A percentile compares a stretch with the other conserved stretches of the same genome.
Evolutionary conservation across 2,113 vertebrate genomes (phyloP).

Genomic region (Nanorana parkeri): DNA sequence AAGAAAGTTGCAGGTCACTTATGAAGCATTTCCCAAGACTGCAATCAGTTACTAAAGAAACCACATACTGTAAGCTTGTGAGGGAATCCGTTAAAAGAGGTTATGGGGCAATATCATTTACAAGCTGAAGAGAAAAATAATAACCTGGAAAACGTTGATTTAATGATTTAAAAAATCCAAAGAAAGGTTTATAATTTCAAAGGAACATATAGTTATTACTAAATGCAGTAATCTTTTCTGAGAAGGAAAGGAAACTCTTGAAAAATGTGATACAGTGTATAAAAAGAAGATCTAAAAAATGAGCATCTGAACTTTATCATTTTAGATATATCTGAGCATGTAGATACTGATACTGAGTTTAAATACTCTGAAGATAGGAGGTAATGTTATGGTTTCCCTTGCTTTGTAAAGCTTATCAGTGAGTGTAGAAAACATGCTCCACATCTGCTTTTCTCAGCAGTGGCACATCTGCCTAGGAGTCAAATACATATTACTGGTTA

Average conservation of each 20-base stretch:
- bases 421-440: too few relatives aligned
- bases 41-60: constrained; percentile 28
- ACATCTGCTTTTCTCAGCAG: too few relatives aligned
- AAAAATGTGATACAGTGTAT: background rate
- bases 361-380: too few relatives aligned
- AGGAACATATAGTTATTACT: background rate
- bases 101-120: constrained; percentile 25
- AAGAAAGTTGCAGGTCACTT: background rate
- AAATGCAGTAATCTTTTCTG: background rate
- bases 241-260: background rate
- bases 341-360: too few relatives aligned
- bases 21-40: background rate
- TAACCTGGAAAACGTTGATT: background rate
- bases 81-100: constrained; percentile 1
- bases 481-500: too few relatives aligned
- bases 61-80: background rate
- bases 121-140: constrained; percentile 2
- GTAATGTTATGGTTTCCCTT: too few relatives aligned
- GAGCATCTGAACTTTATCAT: background rate
- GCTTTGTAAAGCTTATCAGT: too few relatives aligned
- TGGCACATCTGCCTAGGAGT: too few relatives aligned
- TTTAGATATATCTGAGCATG: background rate
- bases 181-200: background rate
- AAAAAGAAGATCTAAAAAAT: background rate
- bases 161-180: constrained; percentile 23